These are phyloP conservation scores for Papilio dardanus DNA, from an alignment of 1,140 invertebrate genomes.

Conservation along the genomic window DNA sequence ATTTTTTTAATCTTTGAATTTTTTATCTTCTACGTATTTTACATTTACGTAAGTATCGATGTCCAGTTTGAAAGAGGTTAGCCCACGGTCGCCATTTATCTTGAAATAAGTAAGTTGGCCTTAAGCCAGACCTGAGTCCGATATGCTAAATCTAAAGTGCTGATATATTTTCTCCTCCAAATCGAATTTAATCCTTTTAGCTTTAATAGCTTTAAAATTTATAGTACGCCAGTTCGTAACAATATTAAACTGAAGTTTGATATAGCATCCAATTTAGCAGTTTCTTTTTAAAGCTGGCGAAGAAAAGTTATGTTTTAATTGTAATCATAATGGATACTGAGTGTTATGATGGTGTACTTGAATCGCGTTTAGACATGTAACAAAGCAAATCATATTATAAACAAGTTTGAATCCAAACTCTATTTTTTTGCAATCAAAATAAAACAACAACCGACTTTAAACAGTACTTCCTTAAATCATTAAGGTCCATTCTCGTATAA, in stretches of 20 bases:
- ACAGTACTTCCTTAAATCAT: not conserved
- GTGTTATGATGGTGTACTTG: no score
- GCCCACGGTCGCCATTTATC: not conserved
- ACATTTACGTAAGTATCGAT: not conserved
- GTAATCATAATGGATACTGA: no score
- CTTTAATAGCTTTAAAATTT: conserved; percentile 27
- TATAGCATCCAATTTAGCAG: not conserved
- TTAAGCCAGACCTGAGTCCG: conserved; percentile 17
- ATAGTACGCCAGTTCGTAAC: not conserved
- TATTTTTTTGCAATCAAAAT: not conserved
- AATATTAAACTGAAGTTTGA: not conserved
- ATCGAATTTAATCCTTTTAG: conserved; percentile 34
- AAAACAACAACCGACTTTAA: not conserved
- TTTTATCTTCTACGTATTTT: not conserved
- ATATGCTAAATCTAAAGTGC: conserved; percentile 31
- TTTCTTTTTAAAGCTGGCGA: not conserved
- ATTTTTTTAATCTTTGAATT: not conserved
- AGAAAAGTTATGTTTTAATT: not conserved
- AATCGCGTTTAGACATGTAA: no score
- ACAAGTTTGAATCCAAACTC: not conserved
- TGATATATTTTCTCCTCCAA: conserved; percentile 32
- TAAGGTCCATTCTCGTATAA: not conserved
- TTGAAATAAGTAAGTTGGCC: conserved; percentile 32
- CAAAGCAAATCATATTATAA: not conserved
- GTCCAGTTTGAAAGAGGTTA: conserved; percentile 10